Percentiles rank a stretch among this genome's conserved stretches.
These are phyloP conservation scores for Ectropis crepuscularia DNA, from an alignment of 2,888 invertebrate genomes.

Conservation along the genomic window DNA sequence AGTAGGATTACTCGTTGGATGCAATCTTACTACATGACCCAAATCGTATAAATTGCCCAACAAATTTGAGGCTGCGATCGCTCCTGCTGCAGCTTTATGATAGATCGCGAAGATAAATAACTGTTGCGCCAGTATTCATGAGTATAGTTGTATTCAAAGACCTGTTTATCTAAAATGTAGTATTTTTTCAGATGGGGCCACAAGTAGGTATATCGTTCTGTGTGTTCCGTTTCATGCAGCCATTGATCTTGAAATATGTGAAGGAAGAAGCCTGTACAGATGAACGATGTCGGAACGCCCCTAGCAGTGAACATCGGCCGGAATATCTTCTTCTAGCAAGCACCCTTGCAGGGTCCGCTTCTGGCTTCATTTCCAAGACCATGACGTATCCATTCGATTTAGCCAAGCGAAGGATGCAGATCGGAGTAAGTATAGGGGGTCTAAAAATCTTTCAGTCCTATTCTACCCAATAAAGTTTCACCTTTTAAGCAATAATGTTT, in stretches of 20 bases:
- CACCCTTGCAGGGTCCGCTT: conserved; percentile 86
- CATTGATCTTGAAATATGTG: conserved; percentile 49
- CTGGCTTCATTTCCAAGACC: conserved; percentile 91
- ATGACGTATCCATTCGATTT: conserved; percentile 95
- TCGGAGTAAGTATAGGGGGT: conserved; percentile 82
- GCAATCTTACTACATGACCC: too few species aligned
- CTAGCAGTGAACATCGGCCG: conserved; percentile 48
- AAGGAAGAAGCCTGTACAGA: conserved; percentile 32
- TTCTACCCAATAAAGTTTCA: too few species aligned
- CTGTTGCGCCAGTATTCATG: too few species aligned
- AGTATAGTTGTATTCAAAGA: background rate
- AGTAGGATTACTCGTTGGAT: too few species aligned
- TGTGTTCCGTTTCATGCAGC: conserved; percentile 65
- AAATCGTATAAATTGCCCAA: too few species aligned
- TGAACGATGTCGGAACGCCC: conserved; percentile 25
- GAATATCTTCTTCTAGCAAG: conserved; percentile 65
- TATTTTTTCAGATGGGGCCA: conserved; percentile 67
- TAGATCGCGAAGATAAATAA: too few species aligned
- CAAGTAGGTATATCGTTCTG: conserved; percentile 69
- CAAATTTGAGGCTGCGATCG: too few species aligned
- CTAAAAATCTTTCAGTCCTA: too few species aligned
- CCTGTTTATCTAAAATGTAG: background rate
- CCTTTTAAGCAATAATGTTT: too few species aligned
- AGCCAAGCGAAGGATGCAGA: conserved; percentile 93
- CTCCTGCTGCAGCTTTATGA: too few species aligned